These are phyloP conservation scores for Neomorphus geoffroyi DNA, from an alignment of 2,797 vertebrate species.

Conservation along the genomic window DNA sequence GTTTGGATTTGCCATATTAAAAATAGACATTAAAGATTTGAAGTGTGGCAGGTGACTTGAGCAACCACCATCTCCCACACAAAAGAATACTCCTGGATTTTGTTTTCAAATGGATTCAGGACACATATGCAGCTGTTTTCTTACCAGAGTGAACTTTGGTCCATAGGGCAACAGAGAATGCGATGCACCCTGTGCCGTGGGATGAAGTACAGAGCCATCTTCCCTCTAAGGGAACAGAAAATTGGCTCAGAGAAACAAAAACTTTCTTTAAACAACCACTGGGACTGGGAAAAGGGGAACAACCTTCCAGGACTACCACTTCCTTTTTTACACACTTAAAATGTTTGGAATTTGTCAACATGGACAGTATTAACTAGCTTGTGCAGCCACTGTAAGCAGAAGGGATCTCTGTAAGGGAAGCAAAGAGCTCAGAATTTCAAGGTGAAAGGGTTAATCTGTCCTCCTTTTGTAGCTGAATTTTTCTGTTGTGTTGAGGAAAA, in stretches of 20 bases:
- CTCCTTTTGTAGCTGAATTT: background rate
- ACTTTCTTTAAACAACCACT: background rate
- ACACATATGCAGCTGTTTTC: background rate
- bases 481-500: background rate
- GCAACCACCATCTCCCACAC: background rate
- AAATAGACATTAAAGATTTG: background rate
- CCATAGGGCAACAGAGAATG: background rate
- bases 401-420: background rate
- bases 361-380: background rate
- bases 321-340: background rate
- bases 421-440: background rate
- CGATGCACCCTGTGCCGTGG: rapidly evolving
- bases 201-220: background rate
- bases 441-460: background rate
- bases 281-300: background rate
- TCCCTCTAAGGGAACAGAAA: background rate
- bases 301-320: background rate
- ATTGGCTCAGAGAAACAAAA: background rate
- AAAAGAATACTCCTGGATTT: background rate
- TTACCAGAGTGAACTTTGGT: background rate
- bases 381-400: background rate
- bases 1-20: background rate
- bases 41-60: background rate
- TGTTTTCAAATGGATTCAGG: background rate
- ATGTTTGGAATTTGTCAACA: background rate